Conservation (phyloP, 1,140 invertebrate species). For the Sarcophaga peregrina region DNA sequence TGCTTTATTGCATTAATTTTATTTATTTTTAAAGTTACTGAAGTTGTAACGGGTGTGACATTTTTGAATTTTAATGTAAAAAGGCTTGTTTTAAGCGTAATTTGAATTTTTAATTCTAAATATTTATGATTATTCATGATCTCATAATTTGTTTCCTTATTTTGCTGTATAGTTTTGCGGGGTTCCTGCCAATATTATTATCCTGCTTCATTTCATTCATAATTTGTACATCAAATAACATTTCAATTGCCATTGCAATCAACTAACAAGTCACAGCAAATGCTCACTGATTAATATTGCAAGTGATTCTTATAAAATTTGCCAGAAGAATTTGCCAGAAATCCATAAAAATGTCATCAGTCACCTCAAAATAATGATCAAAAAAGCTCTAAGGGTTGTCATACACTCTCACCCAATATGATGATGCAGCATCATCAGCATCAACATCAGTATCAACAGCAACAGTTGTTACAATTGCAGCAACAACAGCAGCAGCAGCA, state of each 20-base stretch:
- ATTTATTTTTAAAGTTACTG: too few species aligned
- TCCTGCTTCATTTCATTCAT: background rate
- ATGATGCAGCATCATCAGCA: slow-evolving; percentile 7
- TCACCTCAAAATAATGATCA: slow-evolving; percentile 23
- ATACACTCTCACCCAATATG: background rate
- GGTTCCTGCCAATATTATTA: background rate
- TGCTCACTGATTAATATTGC: background rate
- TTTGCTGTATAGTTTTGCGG: slow-evolving; percentile 3
- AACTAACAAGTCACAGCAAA: background rate
- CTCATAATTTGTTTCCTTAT: background rate
- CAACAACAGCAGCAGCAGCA: slow-evolving; percentile 18
- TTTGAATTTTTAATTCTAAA: too few species aligned
- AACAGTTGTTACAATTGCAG: background rate
- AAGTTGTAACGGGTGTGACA: background rate
- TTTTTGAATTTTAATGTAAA: too few species aligned
- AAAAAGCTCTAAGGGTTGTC: slow-evolving; percentile 19
- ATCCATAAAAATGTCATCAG: slow-evolving; percentile 8
- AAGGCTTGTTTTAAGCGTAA: too few species aligned
- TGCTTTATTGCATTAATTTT: too few species aligned
- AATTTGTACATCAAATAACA: background rate
- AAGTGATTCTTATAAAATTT: background rate
- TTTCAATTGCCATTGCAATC: background rate
- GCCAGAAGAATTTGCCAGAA: background rate
- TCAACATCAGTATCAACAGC: background rate
- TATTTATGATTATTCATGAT: too few species aligned